phyloP scores from a whole-genome alignment of 2,888 invertebrate species.

The Noctuana brunneofusca region DNA sequence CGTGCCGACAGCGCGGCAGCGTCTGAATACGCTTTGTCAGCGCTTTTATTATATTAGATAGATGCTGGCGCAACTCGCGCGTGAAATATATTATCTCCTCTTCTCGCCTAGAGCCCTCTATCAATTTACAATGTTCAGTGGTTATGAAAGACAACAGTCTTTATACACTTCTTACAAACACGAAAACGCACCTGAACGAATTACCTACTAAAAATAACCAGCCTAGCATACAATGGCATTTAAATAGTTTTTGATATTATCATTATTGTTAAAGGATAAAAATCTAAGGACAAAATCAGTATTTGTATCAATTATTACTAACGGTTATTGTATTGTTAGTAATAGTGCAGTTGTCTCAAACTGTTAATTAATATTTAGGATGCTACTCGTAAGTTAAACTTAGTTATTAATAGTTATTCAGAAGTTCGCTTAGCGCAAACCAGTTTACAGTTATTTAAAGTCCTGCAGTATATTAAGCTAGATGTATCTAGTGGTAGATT shows the following conservation, averaged over 20 bases:
- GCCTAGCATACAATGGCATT: too few relatives aligned
- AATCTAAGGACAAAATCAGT: too few relatives aligned
- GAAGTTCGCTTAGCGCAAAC: neutral
- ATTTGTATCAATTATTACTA: neutral
- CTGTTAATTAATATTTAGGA: neutral
- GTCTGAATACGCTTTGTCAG: slow-evolving; percentile 31
- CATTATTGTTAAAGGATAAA: too few relatives aligned
- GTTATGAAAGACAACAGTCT: neutral
- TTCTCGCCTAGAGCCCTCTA: slow-evolving; percentile 24
- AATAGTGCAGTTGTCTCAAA: neutral
- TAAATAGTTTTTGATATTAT: too few relatives aligned
- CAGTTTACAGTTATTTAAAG: slow-evolving; percentile 8
- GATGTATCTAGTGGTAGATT: slow-evolving; percentile 20
- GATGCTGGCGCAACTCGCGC: slow-evolving; percentile 23
- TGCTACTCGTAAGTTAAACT: slow-evolving; percentile 1
- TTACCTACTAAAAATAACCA: too few relatives aligned
- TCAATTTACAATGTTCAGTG: slow-evolving; percentile 24
- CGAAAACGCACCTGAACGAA: too few relatives aligned
- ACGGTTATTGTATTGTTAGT: too few relatives aligned
- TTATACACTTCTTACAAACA: too few relatives aligned
- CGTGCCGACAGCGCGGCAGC: slow-evolving; percentile 24
- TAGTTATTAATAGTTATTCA: neutral
- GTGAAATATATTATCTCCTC: slow-evolving; percentile 22
- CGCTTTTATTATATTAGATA: slow-evolving; percentile 22
- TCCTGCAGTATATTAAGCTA: neutral